A percentile compares a stretch with the other conserved stretches of the same genome.
Evolutionary conservation across 2,113 vertebrate species (phyloP).

Genomic region (Rhodinocichla rosea): DNA sequence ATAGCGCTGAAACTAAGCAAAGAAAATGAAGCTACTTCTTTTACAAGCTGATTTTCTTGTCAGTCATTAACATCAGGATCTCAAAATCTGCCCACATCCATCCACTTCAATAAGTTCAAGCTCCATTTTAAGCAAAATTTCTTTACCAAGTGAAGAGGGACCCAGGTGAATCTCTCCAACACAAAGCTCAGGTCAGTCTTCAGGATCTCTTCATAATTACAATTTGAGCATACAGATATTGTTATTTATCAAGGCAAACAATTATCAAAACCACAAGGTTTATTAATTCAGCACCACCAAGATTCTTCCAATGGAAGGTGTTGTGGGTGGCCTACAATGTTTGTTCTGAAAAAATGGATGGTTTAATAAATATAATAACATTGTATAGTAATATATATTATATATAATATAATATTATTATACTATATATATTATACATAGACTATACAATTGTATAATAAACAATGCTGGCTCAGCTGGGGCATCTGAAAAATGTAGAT

Average conservation of each 20-base stretch:
- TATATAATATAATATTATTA: no score
- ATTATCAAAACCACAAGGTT: neutral
- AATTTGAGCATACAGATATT: accelerated
- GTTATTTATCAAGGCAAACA: neutral
- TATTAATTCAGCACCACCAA: neutral
- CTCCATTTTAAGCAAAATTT: neutral
- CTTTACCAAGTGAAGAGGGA: neutral
- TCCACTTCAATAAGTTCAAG: neutral
- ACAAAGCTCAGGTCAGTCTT: neutral
- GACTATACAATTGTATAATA: neutral
- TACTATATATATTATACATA: no score
- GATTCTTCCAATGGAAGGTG: neutral
- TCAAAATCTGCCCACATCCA: neutral
- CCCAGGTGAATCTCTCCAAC: neutral
- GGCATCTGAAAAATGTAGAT: neutral
- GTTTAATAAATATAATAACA: neutral
- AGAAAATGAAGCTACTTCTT: neutral
- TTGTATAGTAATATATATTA: neutral
- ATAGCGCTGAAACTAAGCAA: neutral
- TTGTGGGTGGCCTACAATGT: neutral
- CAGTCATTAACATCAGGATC: neutral
- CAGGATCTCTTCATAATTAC: neutral
- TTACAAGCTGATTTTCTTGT: neutral
- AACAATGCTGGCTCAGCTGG: neutral
- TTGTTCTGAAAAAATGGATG: neutral